Evolutionary conservation across 1,140 invertebrate species (phyloP).

Genomic region (Hyles euphorbiae): DNA sequence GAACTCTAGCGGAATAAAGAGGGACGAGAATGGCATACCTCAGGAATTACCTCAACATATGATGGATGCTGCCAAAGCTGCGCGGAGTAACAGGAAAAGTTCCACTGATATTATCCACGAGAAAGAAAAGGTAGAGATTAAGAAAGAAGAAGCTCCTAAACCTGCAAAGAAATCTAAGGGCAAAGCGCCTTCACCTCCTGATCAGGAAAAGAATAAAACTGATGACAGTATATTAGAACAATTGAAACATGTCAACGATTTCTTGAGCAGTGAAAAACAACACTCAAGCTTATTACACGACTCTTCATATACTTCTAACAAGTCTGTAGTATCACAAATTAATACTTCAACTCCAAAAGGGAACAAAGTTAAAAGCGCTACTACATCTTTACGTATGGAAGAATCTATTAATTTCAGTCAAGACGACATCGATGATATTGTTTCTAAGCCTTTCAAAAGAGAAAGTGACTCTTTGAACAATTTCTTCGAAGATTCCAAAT

Average conservation of each 20-base stretch:
- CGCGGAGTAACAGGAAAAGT: conserved; percentile 80
- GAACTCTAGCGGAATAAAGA: conserved; percentile 76
- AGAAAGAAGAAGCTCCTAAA: conserved; percentile 69
- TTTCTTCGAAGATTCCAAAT: conserved; percentile 71
- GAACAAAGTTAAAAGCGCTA: conserved; percentile 46
- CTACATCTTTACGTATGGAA: conserved; percentile 36
- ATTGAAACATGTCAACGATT: conserved; percentile 57
- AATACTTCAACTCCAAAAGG: conserved; percentile 68
- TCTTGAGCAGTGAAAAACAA: conserved; percentile 60
- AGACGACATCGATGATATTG: conserved; percentile 70
- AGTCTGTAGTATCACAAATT: conserved; percentile 31
- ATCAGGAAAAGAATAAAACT: conserved; percentile 57
- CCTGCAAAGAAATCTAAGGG: conserved; percentile 81
- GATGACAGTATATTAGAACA: conserved; percentile 67
- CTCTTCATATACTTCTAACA: conserved; percentile 28
- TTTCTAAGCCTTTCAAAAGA: conserved; percentile 63
- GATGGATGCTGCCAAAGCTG: conserved; percentile 81
- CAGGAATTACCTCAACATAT: conserved; percentile 82
- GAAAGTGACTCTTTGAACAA: conserved; percentile 73
- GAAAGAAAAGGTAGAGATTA: conserved; percentile 54
- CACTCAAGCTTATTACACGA: conserved; percentile 61
- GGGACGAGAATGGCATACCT: conserved; percentile 77
- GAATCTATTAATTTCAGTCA: conserved; percentile 66
- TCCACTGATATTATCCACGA: conserved; percentile 54
- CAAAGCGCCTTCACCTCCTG: conserved; percentile 83